Evolutionary conservation across 2,113 vertebrate species (phyloP).

Genomic region (Melanerpes aurifrons): DNA sequence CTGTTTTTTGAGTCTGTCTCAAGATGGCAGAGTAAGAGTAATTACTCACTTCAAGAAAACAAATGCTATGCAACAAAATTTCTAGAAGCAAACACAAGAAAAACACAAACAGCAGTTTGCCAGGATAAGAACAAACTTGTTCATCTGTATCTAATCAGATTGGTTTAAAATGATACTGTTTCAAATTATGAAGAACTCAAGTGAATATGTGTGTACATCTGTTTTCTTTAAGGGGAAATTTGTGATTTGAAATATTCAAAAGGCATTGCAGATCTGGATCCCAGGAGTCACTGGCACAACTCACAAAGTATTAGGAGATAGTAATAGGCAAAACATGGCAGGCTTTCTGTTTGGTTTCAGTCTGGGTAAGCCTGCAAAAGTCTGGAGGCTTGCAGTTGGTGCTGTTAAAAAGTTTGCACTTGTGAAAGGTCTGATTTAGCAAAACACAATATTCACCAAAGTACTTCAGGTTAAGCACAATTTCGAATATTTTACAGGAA

Average conservation of each 20-base stretch:
- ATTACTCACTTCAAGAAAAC: slow-evolving; percentile 52
- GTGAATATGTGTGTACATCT: slow-evolving; percentile 29
- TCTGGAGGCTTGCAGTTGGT: background rate
- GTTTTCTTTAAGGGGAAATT: slow-evolving; percentile 61
- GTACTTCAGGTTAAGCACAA: background rate
- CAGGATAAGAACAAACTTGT: slow-evolving; percentile 46
- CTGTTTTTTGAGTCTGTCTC: slow-evolving; percentile 43
- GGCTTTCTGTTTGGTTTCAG: background rate
- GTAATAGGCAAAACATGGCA: slow-evolving; percentile 45
- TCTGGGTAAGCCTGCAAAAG: slow-evolving; percentile 30
- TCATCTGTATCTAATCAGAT: slow-evolving; percentile 64
- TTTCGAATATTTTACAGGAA: slow-evolving; percentile 12
- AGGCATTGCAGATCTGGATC: slow-evolving; percentile 29
- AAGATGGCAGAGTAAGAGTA: slow-evolving; percentile 60
- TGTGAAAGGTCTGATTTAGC: slow-evolving; percentile 37
- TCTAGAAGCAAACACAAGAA: slow-evolving; percentile 47
- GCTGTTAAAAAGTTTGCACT: slow-evolving; percentile 8
- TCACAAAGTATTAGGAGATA: slow-evolving; percentile 31
- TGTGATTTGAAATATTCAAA: slow-evolving; percentile 57
- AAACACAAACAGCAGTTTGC: slow-evolving; percentile 42
- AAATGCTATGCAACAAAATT: slow-evolving; percentile 33
- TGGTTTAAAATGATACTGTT: slow-evolving; percentile 52
- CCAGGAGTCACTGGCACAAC: slow-evolving; percentile 2
- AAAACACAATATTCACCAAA: background rate
- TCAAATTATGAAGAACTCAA: slow-evolving; percentile 52